These are phyloP conservation scores for Mythimna albipuncta DNA, from an alignment of 2,888 invertebrate species.

Conservation along the genomic window DNA sequence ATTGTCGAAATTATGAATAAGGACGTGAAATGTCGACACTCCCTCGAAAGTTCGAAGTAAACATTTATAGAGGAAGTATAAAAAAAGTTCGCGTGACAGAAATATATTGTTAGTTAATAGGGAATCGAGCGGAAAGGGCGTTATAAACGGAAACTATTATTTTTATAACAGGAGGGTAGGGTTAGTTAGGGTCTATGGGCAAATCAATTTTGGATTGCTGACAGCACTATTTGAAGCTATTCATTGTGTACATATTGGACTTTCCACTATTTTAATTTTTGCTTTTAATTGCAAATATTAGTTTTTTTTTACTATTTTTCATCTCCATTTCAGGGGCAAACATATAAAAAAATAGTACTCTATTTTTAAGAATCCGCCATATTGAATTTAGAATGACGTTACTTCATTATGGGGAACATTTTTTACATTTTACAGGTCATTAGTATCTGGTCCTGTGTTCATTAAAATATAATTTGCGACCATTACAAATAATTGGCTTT, in stretches of 20 bases:
- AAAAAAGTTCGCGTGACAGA: constrained; percentile 62
- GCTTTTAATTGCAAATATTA: too few relatives aligned
- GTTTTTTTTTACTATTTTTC: too few relatives aligned
- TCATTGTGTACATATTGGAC: constrained; percentile 1
- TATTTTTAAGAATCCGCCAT: neutral
- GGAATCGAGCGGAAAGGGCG: constrained; percentile 59
- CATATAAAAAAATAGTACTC: too few relatives aligned
- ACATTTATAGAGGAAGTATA: constrained; percentile 40
- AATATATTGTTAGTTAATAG: constrained; percentile 62
- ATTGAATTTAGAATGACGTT: too few relatives aligned
- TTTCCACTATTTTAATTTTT: too few relatives aligned
- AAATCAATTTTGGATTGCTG: constrained; percentile 32
- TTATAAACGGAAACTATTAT: constrained; percentile 66
- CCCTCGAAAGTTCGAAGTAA: constrained; percentile 24
- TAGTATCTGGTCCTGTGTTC: too few relatives aligned
- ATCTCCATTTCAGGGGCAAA: too few relatives aligned
- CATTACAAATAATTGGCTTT: too few relatives aligned
- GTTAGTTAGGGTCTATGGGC: neutral
- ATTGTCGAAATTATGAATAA: constrained; percentile 28
- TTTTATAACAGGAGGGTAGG: constrained; percentile 57
- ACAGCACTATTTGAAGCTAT: constrained; percentile 40
- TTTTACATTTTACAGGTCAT: too few relatives aligned
- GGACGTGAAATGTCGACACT: constrained; percentile 32
- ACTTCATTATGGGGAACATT: too few relatives aligned
- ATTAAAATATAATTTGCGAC: too few relatives aligned